phyloP scores from a whole-genome alignment of 2,113 vertebrate species.

The Elaphurus davidianus region DNA sequence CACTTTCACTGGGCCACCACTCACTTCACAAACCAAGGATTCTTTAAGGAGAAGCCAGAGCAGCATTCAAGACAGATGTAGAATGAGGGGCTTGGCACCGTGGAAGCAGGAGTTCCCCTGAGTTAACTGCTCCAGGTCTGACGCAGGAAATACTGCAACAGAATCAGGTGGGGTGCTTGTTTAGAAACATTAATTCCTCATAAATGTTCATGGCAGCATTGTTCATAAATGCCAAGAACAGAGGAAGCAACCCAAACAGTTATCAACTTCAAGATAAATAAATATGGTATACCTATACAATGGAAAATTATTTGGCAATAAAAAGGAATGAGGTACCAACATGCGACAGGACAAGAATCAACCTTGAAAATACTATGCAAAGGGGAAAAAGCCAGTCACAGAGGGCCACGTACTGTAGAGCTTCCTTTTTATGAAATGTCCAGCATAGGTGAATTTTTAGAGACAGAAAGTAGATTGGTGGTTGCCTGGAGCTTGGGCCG shows the following conservation, averaged over 20 bases:
- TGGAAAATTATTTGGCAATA: not conserved
- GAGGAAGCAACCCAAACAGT: not conserved
- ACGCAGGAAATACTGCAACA: not conserved
- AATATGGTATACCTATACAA: not conserved
- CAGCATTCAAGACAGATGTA: not conserved
- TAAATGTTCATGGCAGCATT: not conserved
- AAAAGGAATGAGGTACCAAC: not conserved
- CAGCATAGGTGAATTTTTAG: not conserved
- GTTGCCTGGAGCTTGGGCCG: not conserved
- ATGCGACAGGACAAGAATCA: not conserved
- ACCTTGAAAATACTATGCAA: not conserved
- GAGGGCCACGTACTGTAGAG: not conserved
- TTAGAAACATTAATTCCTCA: not conserved
- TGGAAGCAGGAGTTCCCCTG: not conserved
- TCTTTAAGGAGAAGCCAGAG: not conserved
- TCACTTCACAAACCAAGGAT: not conserved
- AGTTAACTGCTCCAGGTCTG: accelerated
- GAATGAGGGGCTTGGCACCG: accelerated
- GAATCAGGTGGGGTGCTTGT: not conserved
- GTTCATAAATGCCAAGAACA: not conserved
- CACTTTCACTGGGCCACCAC: not conserved
- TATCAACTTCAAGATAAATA: not conserved
- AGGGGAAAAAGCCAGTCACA: not conserved
- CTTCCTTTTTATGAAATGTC: not conserved
- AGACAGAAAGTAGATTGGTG: not conserved